Base-by-base conservation (phyloP, 1,140 invertebrate species). In the Subanguina moxae region DNA sequence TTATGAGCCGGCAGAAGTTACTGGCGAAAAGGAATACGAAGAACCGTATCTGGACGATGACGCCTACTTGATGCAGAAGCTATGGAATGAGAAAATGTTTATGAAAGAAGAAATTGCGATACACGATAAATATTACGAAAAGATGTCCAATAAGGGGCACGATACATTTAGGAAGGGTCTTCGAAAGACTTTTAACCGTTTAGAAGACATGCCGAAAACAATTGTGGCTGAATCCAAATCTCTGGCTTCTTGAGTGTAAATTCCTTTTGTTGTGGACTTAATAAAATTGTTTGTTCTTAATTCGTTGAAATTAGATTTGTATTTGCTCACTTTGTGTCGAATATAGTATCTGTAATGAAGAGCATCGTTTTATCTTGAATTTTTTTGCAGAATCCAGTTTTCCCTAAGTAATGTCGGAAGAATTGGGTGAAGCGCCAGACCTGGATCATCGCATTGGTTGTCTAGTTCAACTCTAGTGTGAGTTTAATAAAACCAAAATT, bases 61-160 rank as follows among this genome's bases (percentile, higher is more conserved):
- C 21, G 79, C 81, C 17, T 76, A 79, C 59, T 58, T 82, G 57
- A 82, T 80, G 67, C 80, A 82, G 63, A 80, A 80, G 57, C 58
- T 82, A 42, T 83, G 79, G 81, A 57, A 65, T 5, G 80, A 82
- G 58, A 82, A 82, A 64, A 64, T 80, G 61, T 57, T 73, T 11
- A 19, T 76, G 72, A 74, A 74, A 23, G 19, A 65, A 27, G 43
- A 74, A 30, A 43, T 74, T 57, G 27, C 15, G 21, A n/a, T 48
- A n/a, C 46, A 62, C n/a, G 75, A 74, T 43, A 63, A 76, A 32
- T 74, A 74, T 48, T 28, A 57, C 27, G 11, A 21, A 7, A 52
- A 62, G 21, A 45, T 64, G 25, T 43, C 43, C 19, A 45, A 57
- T 19, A 46, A 70, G 42, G 63, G 30, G 9, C 27, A 68, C 21